phyloP scores from a whole-genome alignment of 1,140 invertebrate species.

The Tetraneura akinire region DNA sequence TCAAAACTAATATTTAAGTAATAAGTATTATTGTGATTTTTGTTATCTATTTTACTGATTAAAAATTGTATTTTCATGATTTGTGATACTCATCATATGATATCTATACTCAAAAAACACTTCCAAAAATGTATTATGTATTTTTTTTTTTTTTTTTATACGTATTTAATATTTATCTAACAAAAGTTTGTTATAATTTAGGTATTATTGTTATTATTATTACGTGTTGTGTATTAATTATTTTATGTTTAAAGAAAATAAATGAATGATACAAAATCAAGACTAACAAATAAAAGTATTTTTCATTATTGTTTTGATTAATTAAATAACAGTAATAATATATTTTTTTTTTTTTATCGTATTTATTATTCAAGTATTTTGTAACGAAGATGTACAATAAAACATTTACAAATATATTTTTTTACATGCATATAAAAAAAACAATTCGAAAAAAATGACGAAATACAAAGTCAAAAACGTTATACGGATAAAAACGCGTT shows the following conservation, averaged over 20 bases:
- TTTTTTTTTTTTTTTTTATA: no score
- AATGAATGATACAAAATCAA: conserved; percentile 12
- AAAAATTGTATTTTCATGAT: conserved; percentile 19
- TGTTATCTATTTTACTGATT: conserved; percentile 12
- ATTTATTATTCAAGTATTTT: conserved; percentile 49
- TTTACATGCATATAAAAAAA: conserved; percentile 50
- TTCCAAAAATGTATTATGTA: neutral
- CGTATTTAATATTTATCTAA: no score
- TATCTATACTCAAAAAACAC: neutral
- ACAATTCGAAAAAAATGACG: conserved; percentile 46
- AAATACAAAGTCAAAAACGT: conserved; percentile 47
- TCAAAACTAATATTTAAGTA: conserved; percentile 1
- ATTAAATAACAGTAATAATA: neutral
- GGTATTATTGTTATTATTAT: neutral
- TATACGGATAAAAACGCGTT: conserved; percentile 21
- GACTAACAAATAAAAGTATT: conserved; percentile 3
- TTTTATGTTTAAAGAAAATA: neutral
- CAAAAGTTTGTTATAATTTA: neutral
- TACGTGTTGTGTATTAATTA: neutral
- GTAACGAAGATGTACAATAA: conserved; percentile 47
- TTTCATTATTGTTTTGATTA: neutral
- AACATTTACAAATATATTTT: conserved; percentile 50
- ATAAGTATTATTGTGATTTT: neutral
- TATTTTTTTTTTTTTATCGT: conserved; percentile 7
- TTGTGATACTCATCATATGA: conserved; percentile 19